Evolutionary conservation across 2,888 invertebrate species (phyloP).

Genomic region (Gymnosoma rotundatum): DNA sequence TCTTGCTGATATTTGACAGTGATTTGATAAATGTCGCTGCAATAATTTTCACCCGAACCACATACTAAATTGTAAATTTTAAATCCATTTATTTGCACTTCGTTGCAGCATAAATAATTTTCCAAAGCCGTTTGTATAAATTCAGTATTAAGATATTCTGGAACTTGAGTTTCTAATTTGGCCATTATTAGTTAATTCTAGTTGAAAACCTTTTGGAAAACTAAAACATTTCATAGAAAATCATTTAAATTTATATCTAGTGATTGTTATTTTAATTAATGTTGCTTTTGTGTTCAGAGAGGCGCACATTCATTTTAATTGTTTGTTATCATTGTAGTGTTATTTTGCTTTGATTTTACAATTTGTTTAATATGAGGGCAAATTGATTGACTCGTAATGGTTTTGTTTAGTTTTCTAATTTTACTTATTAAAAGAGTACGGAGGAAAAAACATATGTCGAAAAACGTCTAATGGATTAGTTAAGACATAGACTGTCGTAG

Average conservation of each 20-base stretch:
- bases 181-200: constrained; percentile 24
- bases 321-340: constrained; percentile 49
- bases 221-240: constrained; percentile 39
- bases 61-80: constrained; percentile 74
- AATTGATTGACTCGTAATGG: constrained; percentile 49
- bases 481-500: too few relatives aligned
- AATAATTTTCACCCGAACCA: constrained; percentile 80
- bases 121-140: constrained; percentile 77
- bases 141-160: constrained; percentile 68
- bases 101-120: constrained; percentile 76
- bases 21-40: constrained; percentile 80
- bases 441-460: not conserved
- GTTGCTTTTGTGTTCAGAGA: constrained; percentile 9
- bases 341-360: constrained; percentile 36
- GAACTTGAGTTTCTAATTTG: constrained; percentile 20
- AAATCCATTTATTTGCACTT: constrained; percentile 75
- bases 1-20: constrained; percentile 73
- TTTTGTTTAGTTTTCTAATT: not conserved
- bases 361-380: constrained; percentile 14
- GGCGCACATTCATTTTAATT: constrained; percentile 28
- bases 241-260: constrained; percentile 45
- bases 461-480: too few relatives aligned
- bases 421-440: not conserved
- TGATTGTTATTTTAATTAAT: constrained; percentile 11
- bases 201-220: constrained; percentile 7